phyloP scores from a whole-genome alignment of 2,888 invertebrate genomes.

The Tineola bisselliella region DNA sequence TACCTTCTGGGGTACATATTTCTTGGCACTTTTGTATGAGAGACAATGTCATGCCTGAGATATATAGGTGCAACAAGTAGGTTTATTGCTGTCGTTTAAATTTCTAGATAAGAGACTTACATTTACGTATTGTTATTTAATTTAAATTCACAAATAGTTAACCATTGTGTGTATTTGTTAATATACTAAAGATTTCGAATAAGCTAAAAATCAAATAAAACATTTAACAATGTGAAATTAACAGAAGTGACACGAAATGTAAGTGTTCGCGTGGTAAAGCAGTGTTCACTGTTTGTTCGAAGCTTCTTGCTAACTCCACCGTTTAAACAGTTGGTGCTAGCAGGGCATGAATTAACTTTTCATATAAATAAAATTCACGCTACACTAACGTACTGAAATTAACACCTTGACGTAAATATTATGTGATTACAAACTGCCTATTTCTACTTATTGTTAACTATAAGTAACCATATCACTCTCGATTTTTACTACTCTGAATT shows the following conservation, averaged over 20 bases:
- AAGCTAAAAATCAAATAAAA: conserved; percentile 1
- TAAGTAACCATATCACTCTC: neutral
- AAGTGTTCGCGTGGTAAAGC: neutral
- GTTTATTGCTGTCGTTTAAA: too few relatives aligned
- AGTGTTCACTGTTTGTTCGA: conserved; percentile 49
- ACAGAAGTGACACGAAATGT: conserved; percentile 6
- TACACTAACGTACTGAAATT: conserved; percentile 67
- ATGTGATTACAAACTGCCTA: conserved; percentile 42
- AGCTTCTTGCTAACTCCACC: conserved; percentile 60
- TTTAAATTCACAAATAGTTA: neutral
- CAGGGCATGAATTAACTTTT: conserved; percentile 65
- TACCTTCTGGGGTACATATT: too few relatives aligned
- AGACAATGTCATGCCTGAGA: too few relatives aligned
- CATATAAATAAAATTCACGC: conserved; percentile 69
- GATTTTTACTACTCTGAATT: neutral
- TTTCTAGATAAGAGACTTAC: too few relatives aligned
- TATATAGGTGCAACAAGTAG: too few relatives aligned
- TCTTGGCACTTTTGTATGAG: too few relatives aligned
- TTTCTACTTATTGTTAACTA: neutral
- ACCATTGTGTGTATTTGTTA: neutral
- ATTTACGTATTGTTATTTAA: neutral
- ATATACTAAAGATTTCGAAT: conserved; percentile 1
- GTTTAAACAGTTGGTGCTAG: conserved; percentile 65
- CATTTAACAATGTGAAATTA: conserved; percentile 9
- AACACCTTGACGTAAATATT: conserved; percentile 65